These are phyloP conservation scores for Melinopterus prodromus DNA, from an alignment of 2,888 invertebrate species.

Conservation along the genomic window DNA sequence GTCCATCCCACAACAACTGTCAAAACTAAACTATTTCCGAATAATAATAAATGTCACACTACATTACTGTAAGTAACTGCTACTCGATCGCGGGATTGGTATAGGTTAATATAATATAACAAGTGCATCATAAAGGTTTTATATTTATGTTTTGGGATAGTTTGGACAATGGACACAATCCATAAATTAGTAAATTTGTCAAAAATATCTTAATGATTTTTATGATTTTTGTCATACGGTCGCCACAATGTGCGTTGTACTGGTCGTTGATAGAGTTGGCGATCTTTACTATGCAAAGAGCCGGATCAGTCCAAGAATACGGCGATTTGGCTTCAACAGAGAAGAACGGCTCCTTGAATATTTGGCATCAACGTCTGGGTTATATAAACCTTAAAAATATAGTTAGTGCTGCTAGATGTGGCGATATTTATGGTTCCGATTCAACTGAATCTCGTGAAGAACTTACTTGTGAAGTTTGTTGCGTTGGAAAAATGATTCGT, in stretches of 20 bases:
- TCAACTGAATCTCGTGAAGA: background rate
- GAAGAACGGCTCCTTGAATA: background rate
- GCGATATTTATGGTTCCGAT: background rate
- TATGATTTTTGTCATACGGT: too few relatives aligned
- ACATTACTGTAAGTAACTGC: too few relatives aligned
- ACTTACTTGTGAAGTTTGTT: background rate
- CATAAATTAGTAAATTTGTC: too few relatives aligned
- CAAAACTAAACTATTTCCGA: too few relatives aligned
- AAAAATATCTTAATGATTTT: too few relatives aligned
- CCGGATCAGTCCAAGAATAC: background rate
- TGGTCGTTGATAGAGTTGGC: slow-evolving; percentile 16
- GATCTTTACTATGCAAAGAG: slow-evolving; percentile 11
- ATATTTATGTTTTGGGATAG: too few relatives aligned
- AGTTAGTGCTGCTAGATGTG: background rate
- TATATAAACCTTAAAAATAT: slow-evolving; percentile 27
- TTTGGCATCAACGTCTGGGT: slow-evolving; percentile 33
- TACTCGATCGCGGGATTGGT: too few relatives aligned
- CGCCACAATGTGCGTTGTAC: background rate
- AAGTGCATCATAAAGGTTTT: too few relatives aligned
- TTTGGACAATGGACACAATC: too few relatives aligned
- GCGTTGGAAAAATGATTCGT: slow-evolving; percentile 32
- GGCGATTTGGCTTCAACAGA: background rate
- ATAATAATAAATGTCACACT: too few relatives aligned
- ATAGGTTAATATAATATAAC: too few relatives aligned
- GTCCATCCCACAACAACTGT: too few relatives aligned